phyloP scores from a whole-genome alignment of 2,888 invertebrate genomes.

The Hirtodrosophila trivittata region DNA sequence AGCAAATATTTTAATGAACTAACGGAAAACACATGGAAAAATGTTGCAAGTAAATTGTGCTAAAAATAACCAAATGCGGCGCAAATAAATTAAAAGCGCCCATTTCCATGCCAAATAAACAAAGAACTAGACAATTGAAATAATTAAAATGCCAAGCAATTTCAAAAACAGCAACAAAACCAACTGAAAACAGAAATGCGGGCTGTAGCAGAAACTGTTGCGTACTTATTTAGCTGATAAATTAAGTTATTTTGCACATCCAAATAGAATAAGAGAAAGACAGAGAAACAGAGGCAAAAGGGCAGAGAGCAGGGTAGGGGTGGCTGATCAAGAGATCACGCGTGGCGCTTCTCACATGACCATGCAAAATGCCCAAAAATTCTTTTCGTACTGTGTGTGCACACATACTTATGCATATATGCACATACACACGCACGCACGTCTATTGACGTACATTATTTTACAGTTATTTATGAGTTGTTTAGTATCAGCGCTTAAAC shows the following conservation, averaged over 20 bases:
- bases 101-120: conserved; percentile 54
- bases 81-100: conserved; percentile 64
- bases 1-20: conserved; percentile 56
- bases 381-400: conserved; percentile 4
- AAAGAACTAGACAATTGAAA: conserved; percentile 71
- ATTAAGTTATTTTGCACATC: conserved; percentile 60
- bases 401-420: neutral
- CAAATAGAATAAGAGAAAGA: neutral
- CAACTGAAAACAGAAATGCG: conserved; percentile 50
- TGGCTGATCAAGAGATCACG: conserved; percentile 24
- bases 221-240: conserved; percentile 64
- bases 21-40: conserved; percentile 21
- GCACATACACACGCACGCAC: neutral
- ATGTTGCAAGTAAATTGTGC: conserved; percentile 50
- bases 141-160: conserved; percentile 72
- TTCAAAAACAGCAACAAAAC: conserved; percentile 35
- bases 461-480: conserved; percentile 69
- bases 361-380: conserved; percentile 21
- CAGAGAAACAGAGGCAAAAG: conserved; percentile 2
- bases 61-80: conserved; percentile 59
- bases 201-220: conserved; percentile 47
- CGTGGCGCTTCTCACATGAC: conserved; percentile 54
- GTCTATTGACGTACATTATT: conserved; percentile 46
- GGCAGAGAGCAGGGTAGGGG: neutral
- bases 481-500: conserved; percentile 35